phyloP scores from a whole-genome alignment of 1,140 invertebrate species.

The Oncopeltus fasciatus region DNA sequence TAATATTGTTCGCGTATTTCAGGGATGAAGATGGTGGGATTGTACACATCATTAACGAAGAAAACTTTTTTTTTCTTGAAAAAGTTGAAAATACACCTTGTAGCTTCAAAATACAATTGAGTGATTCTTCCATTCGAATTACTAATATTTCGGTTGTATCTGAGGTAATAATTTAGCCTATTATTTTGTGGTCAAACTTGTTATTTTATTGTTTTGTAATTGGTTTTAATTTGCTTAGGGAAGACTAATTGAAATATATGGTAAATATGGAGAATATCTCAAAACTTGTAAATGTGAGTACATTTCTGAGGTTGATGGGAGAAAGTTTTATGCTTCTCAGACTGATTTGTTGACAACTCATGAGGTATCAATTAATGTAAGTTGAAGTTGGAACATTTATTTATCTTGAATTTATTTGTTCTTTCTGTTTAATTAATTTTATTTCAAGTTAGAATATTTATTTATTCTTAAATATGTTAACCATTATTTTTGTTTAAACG shows the following conservation, averaged over 20 bases:
- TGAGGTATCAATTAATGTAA: constrained; percentile 11
- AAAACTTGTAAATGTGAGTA: neutral
- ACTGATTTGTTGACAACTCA: neutral
- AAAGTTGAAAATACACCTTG: neutral
- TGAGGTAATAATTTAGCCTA: neutral
- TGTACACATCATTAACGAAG: constrained; percentile 1
- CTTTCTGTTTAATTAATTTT: too few species aligned
- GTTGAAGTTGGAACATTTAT: too few species aligned
- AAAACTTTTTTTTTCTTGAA: neutral
- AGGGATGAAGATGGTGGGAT: neutral
- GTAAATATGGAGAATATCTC: constrained; percentile 10
- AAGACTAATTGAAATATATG: constrained; percentile 12
- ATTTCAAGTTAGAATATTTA: too few species aligned
- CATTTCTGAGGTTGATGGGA: neutral
- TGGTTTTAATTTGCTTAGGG: constrained; percentile 3
- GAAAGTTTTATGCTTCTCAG: neutral
- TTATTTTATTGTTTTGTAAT: neutral
- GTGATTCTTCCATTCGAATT: constrained; percentile 4
- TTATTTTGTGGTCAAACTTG: neutral
- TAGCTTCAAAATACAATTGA: neutral
- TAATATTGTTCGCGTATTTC: neutral
- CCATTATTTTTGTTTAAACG: too few species aligned
- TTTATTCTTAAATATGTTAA: too few species aligned
- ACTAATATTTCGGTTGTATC: constrained; percentile 4
- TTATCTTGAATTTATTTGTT: too few species aligned